Evolutionary conservation across 2,797 vertebrate species (phyloP), one percentile per base, ranked within the genome.

Genomic region (Lophotriccus pileatus): DNA sequence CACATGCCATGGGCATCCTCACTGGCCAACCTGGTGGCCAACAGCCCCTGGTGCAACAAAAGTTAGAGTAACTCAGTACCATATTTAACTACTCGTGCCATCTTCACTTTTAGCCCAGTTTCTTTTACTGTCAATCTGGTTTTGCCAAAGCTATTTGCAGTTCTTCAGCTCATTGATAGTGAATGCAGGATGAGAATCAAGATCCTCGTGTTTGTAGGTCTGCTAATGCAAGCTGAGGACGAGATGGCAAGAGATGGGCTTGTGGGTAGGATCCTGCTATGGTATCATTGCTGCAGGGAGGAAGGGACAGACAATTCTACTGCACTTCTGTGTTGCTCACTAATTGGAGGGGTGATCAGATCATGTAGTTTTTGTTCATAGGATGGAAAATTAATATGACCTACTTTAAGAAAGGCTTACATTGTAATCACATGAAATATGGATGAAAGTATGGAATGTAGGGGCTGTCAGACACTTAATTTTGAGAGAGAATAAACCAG

Each of bases 1-100:
- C 14, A 24, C 0, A 0, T 41, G 21, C 34, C 27, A 39, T 20
- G 12, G 47, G 6, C 37, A n/a, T n/a, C 14, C 6, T 58, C 7
- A 2, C 7, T 44, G 18, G 16, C 36, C 39, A 46, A 30, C 11
- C 6, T 62, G 10, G 27, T 32, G 28, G 23, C 28, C 36, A 77
- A 34, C 11, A 53, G 30, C 9, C 37, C 6, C 16, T 32, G 1
- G 12, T 17, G 25, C 14, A 67, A 23, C 15, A 50, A 32, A 81
- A 59, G 5, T 10, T 53, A 8, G 14, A 64, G 20, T 46, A 43
- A 79, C 10, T 46, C 3, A 0, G 3, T 34, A 8, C 6, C 4
- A 1, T 53, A 13, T 34, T 64, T 88, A 49, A 12, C 13, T 49
- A 22, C 12, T 59, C 12, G 7, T 64, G 23, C 9, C 20, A 53